Evolutionary conservation across 2,113 vertebrate species (phyloP).

Genomic region (Pomatostomus ruficeps): DNA sequence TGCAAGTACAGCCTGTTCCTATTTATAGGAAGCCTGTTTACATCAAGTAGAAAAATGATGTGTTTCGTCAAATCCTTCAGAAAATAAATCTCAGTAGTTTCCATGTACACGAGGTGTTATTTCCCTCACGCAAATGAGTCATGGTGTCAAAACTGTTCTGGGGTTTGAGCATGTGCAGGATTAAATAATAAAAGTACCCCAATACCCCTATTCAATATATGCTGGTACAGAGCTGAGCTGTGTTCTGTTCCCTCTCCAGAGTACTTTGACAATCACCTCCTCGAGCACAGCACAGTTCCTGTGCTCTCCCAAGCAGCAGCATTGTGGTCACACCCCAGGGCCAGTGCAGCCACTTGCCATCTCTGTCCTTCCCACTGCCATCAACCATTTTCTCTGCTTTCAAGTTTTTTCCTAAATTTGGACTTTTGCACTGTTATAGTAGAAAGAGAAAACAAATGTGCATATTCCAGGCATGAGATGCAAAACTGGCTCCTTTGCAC

Average conservation of each 20-base stretch:
- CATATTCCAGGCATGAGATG: background rate
- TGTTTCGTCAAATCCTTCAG: background rate
- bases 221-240: background rate
- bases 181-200: background rate
- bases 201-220: background rate
- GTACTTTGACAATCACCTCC: background rate
- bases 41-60: background rate
- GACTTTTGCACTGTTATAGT: background rate
- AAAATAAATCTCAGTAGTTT: background rate
- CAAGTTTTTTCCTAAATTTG: background rate
- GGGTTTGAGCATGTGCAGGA: background rate
- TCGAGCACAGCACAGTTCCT: accelerated
- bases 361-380: background rate
- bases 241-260: background rate
- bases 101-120: background rate
- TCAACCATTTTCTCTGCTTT: background rate
- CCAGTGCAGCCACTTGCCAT: accelerated
- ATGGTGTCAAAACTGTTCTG: background rate
- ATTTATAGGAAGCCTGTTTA: background rate
- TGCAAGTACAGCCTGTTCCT: background rate
- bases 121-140: background rate
- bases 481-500: background rate
- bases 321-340: accelerated
- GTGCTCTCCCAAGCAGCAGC: background rate
- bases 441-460: background rate